Base-by-base conservation (phyloP, 2,113 vertebrate species). In the Ceyx melanurus region DNA sequence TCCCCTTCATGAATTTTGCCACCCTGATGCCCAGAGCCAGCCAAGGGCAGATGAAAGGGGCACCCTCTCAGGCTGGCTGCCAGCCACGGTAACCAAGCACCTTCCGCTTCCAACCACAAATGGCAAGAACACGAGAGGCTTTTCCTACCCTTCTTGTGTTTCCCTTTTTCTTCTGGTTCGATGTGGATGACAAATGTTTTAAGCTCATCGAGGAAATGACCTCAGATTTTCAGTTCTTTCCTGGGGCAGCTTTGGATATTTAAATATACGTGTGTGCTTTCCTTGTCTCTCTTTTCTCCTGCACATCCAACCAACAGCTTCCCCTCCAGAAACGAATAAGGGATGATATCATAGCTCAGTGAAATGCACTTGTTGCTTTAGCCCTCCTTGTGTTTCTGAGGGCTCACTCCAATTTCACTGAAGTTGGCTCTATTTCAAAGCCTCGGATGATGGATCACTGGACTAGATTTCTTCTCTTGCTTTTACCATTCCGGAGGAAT, bases 121-220 rank as follows among this genome's bases (percentile, higher is more conserved):
- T 26, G 28, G 26, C 78, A 62, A 71, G 15, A 9, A 56, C 56
- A 35, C 2, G 2, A 81, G 71, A 54, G 89, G 37, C 57, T 68
- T 87, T 79, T 67, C 78, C 91, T 70, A 31, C 21, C 53, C 57
- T 28, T 51, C 66, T 76, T 93, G 87, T 82, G 58, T 95, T 71
- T 78, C 93, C 64, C 88, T 79, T 90, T 78, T 85, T 48, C 73
- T 89, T 67, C 86, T 67, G 17, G 64, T 89, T 77, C 70, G 37
- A 37, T 33, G 50, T 15, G 89, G 92, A 95, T 80, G 88, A 97
- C 80, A 95, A 95, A 93, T 14, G 74, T 81, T 90, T 82, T 40
- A 95, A 94, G 79, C 82, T 79, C 84, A 73, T 88, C 35, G 12
- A 96, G 94, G 95, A 96, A 97, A 97, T 96, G 20, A 96, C 87